phyloP scores from a whole-genome alignment of 2,113 vertebrate genomes.

The Circaetus gallicus region DNA sequence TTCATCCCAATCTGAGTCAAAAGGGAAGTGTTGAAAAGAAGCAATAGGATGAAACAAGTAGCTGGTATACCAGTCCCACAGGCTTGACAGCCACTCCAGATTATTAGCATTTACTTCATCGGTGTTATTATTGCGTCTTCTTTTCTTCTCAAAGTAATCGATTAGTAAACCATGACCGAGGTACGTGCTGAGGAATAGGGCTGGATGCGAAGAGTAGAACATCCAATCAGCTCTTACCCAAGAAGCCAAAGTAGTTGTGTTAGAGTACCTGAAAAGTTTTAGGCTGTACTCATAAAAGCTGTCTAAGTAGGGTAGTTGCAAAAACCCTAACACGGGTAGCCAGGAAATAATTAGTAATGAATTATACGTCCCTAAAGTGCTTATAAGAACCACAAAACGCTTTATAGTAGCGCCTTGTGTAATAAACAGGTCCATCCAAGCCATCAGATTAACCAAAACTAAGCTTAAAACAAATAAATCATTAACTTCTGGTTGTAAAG shows the following conservation, averaged over 20 bases:
- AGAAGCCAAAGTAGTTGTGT: slow-evolving; percentile 91
- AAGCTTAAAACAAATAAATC: slow-evolving; percentile 95
- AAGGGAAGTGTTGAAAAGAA: slow-evolving; percentile 89
- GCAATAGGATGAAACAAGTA: slow-evolving; percentile 92
- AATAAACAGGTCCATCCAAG: slow-evolving; percentile 99
- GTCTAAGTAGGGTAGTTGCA: slow-evolving; percentile 94
- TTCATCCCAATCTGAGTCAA: slow-evolving; percentile 93
- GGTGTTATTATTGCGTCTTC: slow-evolving; percentile 77
- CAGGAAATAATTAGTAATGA: slow-evolving; percentile 94
- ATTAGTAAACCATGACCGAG: slow-evolving; percentile 91
- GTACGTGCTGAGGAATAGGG: slow-evolving; percentile 94
- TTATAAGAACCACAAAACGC: slow-evolving; percentile 95
- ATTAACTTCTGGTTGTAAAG: slow-evolving; percentile 94
- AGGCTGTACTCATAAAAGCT: slow-evolving; percentile 92
- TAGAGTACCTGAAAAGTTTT: slow-evolving; percentile 91
- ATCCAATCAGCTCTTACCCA: slow-evolving; percentile 95
- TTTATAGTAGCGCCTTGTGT: slow-evolving; percentile 97
- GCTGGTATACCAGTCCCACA: slow-evolving; percentile 98
- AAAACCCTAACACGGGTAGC: slow-evolving; percentile 94
- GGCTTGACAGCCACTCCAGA: slow-evolving; percentile 92
- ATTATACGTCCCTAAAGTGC: slow-evolving; percentile 97
- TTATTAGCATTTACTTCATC: slow-evolving; percentile 92
- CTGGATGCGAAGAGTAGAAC: slow-evolving; percentile 96
- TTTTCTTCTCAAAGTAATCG: slow-evolving; percentile 97
- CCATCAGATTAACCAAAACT: slow-evolving; percentile 94